A percentile compares a stretch with the other conserved stretches of the same genome.
phyloP scores from a whole-genome alignment of 2,113 vertebrate genomes.

The Austrofundulus limnaeus region DNA sequence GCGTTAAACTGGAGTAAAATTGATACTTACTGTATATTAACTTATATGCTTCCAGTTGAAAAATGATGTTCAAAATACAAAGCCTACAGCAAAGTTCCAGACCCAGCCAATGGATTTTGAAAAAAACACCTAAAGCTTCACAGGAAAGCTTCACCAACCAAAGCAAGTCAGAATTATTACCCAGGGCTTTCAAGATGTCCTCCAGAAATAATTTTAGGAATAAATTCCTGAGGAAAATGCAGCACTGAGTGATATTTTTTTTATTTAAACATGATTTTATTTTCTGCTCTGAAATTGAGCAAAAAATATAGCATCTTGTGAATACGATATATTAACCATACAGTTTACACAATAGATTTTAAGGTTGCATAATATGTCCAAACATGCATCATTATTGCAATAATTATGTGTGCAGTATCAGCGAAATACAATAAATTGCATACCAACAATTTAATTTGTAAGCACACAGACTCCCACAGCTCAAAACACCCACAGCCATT shows the following conservation, averaged over 20 bases:
- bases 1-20: slow-evolving; percentile 35
- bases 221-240: slow-evolving; percentile 47
- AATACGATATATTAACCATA: slow-evolving; percentile 2
- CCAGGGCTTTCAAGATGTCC: slow-evolving; percentile 26
- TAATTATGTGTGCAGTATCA: too few species aligned
- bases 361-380: too few species aligned
- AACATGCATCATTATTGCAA: too few species aligned
- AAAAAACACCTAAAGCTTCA: slow-evolving; percentile 31
- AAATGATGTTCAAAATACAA: slow-evolving; percentile 44
- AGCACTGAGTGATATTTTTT: slow-evolving; percentile 53
- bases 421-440: too few species aligned
- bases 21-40: slow-evolving; percentile 28
- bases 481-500: too few species aligned
- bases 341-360: too few species aligned
- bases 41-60: slow-evolving; percentile 21
- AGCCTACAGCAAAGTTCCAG: slow-evolving; percentile 34
- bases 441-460: too few species aligned
- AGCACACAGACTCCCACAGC: too few species aligned
- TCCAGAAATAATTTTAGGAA: slow-evolving; percentile 48
- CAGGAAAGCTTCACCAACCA: slow-evolving; percentile 17
- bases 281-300: slow-evolving; percentile 21
- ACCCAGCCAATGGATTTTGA: slow-evolving; percentile 39
- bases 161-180: slow-evolving; percentile 50
- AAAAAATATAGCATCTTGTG: slow-evolving; percentile 22
- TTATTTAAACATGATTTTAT: too few species aligned